phyloP scores from a whole-genome alignment of 2,888 invertebrate species.

The Trichacis sp. region DNA sequence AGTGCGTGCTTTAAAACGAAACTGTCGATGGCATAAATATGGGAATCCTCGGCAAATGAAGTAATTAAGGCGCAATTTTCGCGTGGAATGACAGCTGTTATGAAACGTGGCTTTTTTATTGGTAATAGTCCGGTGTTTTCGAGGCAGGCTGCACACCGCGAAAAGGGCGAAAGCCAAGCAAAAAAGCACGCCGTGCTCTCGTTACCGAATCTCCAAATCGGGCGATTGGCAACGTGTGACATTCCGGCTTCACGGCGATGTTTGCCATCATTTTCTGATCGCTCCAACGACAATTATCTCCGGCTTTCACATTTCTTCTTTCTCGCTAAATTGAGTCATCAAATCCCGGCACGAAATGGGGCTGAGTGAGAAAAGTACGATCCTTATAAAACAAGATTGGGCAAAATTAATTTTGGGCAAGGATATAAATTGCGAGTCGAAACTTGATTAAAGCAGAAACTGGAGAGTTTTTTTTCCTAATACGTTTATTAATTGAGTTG shows the following conservation, averaged over 20 bases:
- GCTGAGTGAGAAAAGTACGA: not conserved
- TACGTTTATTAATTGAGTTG: no score
- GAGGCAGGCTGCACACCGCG: no score
- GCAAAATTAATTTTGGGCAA: no score
- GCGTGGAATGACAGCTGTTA: conserved; percentile 3
- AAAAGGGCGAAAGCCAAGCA: not conserved
- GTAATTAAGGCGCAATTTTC: conserved; percentile 3
- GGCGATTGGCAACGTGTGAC: conserved; percentile 7
- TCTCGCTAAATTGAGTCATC: not conserved
- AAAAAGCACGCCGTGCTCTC: not conserved
- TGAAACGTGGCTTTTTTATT: not conserved
- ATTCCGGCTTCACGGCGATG: not conserved
- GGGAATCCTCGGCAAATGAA: not conserved
- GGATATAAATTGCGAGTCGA: no score
- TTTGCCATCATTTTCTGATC: not conserved
- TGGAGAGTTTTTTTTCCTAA: no score
- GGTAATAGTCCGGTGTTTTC: not conserved
- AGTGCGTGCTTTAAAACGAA: not conserved
- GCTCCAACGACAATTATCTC: no score
- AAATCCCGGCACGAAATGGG: not conserved
- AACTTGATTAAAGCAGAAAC: no score
- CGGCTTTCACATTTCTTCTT: not conserved
- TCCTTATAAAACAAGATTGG: no score
- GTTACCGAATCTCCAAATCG: conserved; percentile 7
- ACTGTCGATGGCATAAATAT: not conserved